phyloP scores from a whole-genome alignment of 2,113 vertebrate species.

The Nansenia antarctica region DNA sequence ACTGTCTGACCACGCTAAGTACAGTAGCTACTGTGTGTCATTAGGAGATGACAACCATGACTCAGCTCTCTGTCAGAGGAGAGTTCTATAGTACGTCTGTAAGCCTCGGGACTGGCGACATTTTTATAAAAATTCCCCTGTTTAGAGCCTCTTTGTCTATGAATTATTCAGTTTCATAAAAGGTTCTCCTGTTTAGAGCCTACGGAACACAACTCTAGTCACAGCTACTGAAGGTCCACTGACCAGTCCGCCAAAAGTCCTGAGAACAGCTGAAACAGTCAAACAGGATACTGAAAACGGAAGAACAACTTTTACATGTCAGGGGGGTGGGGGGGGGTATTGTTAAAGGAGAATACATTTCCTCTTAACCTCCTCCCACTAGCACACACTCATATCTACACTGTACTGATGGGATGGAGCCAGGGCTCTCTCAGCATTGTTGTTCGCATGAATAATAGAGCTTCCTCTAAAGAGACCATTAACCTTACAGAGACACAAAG shows the following conservation, averaged over 20 bases:
- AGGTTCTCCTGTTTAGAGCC: background rate
- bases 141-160: too few species aligned
- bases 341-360: background rate
- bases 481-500: constrained; percentile 26
- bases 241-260: too few species aligned
- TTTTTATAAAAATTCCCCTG: too few species aligned
- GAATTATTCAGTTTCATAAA: background rate
- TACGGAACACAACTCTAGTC: background rate
- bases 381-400: background rate
- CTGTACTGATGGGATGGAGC: background rate
- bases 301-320: background rate
- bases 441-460: constrained; percentile 58
- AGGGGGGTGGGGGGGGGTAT: background rate
- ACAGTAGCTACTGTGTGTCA: background rate
- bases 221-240: too few species aligned
- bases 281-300: background rate
- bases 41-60: background rate
- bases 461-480: constrained; percentile 56
- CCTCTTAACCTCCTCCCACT: background rate
- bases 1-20: background rate
- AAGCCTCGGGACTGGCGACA: too few species aligned
- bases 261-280: background rate
- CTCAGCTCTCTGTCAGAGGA: background rate
- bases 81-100: too few species aligned
- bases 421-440: constrained; percentile 5